Evolutionary conservation across 2,888 invertebrate genomes (phyloP).

Genomic region (Dyspetes luteomarginatus): DNA sequence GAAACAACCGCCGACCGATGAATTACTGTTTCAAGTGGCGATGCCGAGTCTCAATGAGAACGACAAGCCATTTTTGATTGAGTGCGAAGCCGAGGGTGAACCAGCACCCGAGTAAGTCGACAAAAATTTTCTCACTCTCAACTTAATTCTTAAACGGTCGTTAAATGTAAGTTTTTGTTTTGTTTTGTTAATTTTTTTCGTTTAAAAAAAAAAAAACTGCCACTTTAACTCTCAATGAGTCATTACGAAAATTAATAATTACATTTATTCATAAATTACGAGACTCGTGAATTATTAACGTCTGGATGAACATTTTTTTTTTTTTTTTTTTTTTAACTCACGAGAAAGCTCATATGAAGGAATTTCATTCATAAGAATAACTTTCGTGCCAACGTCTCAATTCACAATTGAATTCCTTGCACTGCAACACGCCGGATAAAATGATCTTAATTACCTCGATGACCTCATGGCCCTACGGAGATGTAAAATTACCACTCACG

Average conservation of each 20-base stretch:
- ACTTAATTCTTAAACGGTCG: not conserved
- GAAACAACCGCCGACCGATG: constrained; percentile 96
- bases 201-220: not conserved
- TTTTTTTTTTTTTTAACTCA: no score
- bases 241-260: not conserved
- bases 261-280: not conserved
- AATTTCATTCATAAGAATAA: constrained; percentile 55
- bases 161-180: constrained; percentile 1
- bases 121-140: constrained; percentile 13
- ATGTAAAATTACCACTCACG: constrained; percentile 78
- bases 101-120: constrained; percentile 94
- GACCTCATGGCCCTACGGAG: constrained; percentile 81
- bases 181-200: not conserved
- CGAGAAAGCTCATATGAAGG: constrained; percentile 21
- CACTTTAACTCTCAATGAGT: not conserved
- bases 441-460: constrained; percentile 82
- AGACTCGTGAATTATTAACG: no score
- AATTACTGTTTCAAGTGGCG: constrained; percentile 95
- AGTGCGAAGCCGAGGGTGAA: constrained; percentile 98
- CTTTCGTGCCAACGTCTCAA: constrained; percentile 46
- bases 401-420: constrained; percentile 65
- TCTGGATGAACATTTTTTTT: not conserved
- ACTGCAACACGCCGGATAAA: constrained; percentile 77
- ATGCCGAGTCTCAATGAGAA: constrained; percentile 90
- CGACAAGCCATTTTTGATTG: constrained; percentile 97